phyloP scores from a whole-genome alignment of 1,140 invertebrate genomes.

The Zophobas morio region DNA sequence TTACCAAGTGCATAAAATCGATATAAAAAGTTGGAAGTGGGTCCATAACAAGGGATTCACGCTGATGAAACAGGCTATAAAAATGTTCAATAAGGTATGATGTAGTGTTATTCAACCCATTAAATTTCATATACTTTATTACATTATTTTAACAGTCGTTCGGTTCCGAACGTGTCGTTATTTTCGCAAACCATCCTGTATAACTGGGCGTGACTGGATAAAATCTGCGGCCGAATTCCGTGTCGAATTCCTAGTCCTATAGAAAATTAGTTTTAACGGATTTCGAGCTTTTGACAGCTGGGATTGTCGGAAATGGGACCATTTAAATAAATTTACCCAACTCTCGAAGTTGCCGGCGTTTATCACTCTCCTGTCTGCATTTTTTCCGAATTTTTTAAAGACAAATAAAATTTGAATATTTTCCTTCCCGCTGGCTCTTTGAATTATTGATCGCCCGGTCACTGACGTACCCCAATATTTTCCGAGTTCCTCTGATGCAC shows the following conservation, averaged over 20 bases:
- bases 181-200: background rate
- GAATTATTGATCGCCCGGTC: slow-evolving; percentile 29
- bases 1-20: too few species aligned
- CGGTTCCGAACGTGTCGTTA: background rate
- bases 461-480: slow-evolving; percentile 25
- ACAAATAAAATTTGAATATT: slow-evolving; percentile 21
- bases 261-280: slow-evolving; percentile 29
- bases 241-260: slow-evolving; percentile 19
- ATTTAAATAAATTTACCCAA: slow-evolving; percentile 15
- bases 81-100: too few species aligned
- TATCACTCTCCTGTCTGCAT: slow-evolving; percentile 25
- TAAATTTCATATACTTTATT: too few species aligned
- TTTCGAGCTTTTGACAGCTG: slow-evolving; percentile 32
- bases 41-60: too few species aligned
- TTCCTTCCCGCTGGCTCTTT: slow-evolving; percentile 7
- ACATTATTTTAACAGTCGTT: background rate
- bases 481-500: slow-evolving; percentile 4
- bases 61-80: too few species aligned
- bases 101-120: too few species aligned
- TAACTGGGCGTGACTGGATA: slow-evolving; percentile 16
- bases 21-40: too few species aligned
- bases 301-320: slow-evolving; percentile 15
- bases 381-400: slow-evolving; percentile 6
- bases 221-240: background rate
- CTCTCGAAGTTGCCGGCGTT: background rate